Percentiles rank a stretch among this genome's conserved stretches.
Conservation (phyloP, 1,140 invertebrate species). For the Cyclina sinensis region DNA sequence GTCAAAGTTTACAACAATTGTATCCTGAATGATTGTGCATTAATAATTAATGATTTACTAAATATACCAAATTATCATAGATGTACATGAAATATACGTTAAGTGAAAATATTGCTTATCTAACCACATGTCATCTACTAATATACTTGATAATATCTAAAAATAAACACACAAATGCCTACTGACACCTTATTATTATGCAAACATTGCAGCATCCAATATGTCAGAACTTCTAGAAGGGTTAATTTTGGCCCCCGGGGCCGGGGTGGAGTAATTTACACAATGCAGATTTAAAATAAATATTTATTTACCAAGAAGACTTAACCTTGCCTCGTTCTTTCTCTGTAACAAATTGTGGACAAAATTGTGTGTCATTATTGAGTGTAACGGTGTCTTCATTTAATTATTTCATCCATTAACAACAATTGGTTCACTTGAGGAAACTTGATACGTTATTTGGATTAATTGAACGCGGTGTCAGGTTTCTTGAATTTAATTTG, state of each 20-base stretch:
- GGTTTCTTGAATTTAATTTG: slow-evolving; percentile 44
- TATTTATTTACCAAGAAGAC: slow-evolving; percentile 29
- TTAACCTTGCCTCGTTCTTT: not conserved
- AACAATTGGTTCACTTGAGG: slow-evolving; percentile 30
- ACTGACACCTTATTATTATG: not conserved
- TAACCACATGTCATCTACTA: not conserved
- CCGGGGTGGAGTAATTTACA: not conserved
- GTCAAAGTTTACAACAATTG: no score
- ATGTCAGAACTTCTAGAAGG: not conserved
- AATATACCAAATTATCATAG: not conserved
- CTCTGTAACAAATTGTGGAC: not conserved
- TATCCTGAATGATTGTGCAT: no score
- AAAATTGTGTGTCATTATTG: not conserved
- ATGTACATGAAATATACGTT: no score
- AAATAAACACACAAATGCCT: not conserved
- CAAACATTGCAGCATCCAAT: not conserved
- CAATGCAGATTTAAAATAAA: not conserved
- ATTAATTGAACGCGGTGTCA: slow-evolving; percentile 48
- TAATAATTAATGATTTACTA: no score
- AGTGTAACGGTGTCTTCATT: not conserved
- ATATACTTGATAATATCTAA: slow-evolving; percentile 13
- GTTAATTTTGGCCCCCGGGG: slow-evolving; percentile 4
- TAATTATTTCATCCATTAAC: slow-evolving; percentile 36
- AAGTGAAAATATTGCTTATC: no score
- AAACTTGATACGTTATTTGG: slow-evolving; percentile 39